Evolutionary conservation across 2,888 invertebrate genomes (phyloP).

Genomic region (Xanthorhoe designata): DNA sequence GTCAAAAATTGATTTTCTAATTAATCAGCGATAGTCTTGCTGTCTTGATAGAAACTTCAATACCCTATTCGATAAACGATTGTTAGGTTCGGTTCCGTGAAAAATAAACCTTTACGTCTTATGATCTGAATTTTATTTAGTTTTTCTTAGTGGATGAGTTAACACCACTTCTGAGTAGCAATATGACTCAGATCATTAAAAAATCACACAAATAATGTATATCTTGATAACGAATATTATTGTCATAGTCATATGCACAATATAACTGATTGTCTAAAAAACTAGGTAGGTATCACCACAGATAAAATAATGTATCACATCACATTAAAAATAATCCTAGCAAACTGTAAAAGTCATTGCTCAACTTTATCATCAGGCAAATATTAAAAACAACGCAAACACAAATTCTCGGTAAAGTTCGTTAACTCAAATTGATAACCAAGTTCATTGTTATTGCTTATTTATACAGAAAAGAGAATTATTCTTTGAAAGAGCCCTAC

Average conservation of each 20-base stretch:
- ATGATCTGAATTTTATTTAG: too few relatives aligned
- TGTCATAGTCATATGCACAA: background rate
- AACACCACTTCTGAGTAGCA: too few relatives aligned
- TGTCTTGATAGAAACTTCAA: conserved; percentile 33
- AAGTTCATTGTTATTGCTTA: background rate
- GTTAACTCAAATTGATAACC: too few relatives aligned
- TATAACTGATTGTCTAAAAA: background rate
- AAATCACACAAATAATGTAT: too few relatives aligned
- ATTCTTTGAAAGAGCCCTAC: conserved; percentile 1
- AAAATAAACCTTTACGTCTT: too few relatives aligned
- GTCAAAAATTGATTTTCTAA: conserved; percentile 34
- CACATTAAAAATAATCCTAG: background rate
- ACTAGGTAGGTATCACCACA: background rate
- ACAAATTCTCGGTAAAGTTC: too few relatives aligned
- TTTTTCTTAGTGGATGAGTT: too few relatives aligned
- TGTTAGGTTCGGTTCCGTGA: background rate
- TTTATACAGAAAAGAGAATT: background rate
- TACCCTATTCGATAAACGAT: conserved; percentile 13
- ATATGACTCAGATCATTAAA: too few relatives aligned
- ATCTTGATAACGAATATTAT: too few relatives aligned
- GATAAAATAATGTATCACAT: too few relatives aligned
- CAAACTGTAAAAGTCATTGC: background rate
- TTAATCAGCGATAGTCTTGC: conserved; percentile 26
- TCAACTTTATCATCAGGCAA: background rate
- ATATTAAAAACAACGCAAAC: background rate